Conservation (phyloP, 30 jellyfish, hydroid and myxozoan species). For the Nemopilema nomurai region DNA sequence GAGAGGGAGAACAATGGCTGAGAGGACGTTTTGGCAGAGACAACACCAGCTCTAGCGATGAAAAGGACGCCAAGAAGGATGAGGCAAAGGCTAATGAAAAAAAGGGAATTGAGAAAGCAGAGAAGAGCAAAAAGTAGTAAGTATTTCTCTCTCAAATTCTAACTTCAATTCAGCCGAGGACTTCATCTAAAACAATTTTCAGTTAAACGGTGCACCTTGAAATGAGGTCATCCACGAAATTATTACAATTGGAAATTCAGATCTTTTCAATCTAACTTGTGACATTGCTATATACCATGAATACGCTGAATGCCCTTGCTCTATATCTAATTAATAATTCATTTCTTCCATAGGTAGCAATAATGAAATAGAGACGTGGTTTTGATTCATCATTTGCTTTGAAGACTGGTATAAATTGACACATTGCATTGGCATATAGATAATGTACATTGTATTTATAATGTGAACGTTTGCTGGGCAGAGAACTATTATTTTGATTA, state of each 20-base stretch:
- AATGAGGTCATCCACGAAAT: no score
- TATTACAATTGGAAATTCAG: neutral
- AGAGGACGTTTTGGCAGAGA: slow-evolving; percentile 68
- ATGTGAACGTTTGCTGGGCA: neutral
- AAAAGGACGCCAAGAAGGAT: slow-evolving; percentile 17
- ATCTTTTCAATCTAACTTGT: neutral
- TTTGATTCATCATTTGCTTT: neutral
- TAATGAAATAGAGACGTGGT: neutral
- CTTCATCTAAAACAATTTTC: neutral
- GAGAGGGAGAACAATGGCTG: slow-evolving; percentile 62
- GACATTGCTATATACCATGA: neutral
- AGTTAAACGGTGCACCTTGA: neutral
- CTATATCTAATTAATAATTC: neutral
- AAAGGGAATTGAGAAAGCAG: slow-evolving; percentile 28
- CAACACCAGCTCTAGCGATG: slow-evolving; percentile 28
- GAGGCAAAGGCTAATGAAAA: slow-evolving; percentile 5
- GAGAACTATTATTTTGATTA: neutral
- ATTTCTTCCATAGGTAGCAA: neutral
- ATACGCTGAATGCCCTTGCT: neutral
- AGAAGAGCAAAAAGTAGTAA: slow-evolving; percentile 43
- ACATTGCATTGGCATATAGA: neutral
- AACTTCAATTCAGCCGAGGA: neutral
- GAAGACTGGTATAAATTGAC: neutral
- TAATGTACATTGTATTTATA: neutral
- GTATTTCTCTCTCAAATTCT: neutral